Evolutionary conservation across 2,113 vertebrate species (phyloP), one percentile per base, ranked within the genome.

Genomic region (Macquaria ambigua): DNA sequence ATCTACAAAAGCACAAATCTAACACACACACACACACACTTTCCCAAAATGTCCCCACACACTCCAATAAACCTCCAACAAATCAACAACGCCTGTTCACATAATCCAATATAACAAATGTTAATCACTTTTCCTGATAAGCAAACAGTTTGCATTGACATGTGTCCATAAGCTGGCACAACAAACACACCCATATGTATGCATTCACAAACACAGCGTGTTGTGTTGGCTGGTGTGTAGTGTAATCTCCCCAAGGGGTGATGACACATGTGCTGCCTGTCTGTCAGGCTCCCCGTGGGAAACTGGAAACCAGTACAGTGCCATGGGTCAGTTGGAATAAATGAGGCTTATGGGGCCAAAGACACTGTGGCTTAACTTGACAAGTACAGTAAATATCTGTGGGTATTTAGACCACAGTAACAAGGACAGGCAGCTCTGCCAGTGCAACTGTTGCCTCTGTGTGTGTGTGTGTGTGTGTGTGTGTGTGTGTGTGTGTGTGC

Each of bases 341-440:
- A 92, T 56, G 21, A 86, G 73, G 89, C 71, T 89, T 79, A 86
- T 5, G 14, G 6, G 77, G 82, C 82, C 84, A 85, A 87, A 90
- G 72, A 83, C 71, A 50, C 55, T 3, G 74, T 70, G 90, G 86
- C 87, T 91, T 90, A 87, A 79, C 85, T 52, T 10, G 79, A 90
- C 82, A 84, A 87, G 85, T 50, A 74, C 66, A 88, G 67, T 88
- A 91, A 92, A 88, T 90, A 92, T 88, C 77, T 90, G 80, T 39
- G 73, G 78, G 84, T 74, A 82, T 89, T 86, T 84, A 74, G 70
- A 86, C 73, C 80, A 39, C 73, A 77, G 74, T 25, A 85, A 69
- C 81, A 74, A 75, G 59, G 76, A 18, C 52, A 68, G 53, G 61
- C 46, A 31, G 53, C 55, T 79, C 73, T 53, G 68, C 69, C n/a